These are phyloP conservation scores for Monochamus saltuarius DNA, from an alignment of 1,140 invertebrate genomes.

Conservation along the genomic window DNA sequence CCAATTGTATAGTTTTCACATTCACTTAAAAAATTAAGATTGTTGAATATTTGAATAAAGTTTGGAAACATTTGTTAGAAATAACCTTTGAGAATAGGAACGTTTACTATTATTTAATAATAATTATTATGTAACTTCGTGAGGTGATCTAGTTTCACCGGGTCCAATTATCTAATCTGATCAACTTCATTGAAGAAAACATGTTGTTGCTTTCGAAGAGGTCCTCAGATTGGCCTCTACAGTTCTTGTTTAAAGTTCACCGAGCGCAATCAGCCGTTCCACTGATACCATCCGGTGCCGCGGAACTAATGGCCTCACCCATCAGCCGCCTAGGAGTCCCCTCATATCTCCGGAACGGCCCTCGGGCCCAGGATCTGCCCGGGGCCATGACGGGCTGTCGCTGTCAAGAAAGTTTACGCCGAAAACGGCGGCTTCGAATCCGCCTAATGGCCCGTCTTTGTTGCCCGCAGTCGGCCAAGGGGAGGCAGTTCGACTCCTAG, in stretches of 20 bases:
- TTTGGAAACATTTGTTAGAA: no score
- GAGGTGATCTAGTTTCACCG: no score
- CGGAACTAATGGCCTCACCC: neutral
- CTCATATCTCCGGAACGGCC: constrained; percentile 11
- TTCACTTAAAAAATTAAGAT: no score
- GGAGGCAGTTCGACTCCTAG: neutral
- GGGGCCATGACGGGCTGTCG: constrained; percentile 16
- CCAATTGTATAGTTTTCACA: no score
- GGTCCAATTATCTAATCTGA: no score
- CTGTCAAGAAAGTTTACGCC: neutral
- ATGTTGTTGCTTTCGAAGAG: no score
- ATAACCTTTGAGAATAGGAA: no score
- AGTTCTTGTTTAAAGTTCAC: neutral
- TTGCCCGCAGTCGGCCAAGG: constrained; percentile 13
- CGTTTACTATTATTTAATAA: no score
- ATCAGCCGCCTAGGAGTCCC: constrained; percentile 10
- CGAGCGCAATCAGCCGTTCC: neutral
- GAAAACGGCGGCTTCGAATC: constrained; percentile 9
- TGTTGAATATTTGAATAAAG: no score
- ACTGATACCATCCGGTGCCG: neutral
- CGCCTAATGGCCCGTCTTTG: constrained; percentile 21
- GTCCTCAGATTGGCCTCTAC: no score
- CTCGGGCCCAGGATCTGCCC: constrained; percentile 9
- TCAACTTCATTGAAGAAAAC: neutral
- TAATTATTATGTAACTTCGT: no score